Evolutionary conservation across 2,888 invertebrate genomes (phyloP), one percentile per base, ranked within the genome.

Genomic region (Apodemia mormo): DNA sequence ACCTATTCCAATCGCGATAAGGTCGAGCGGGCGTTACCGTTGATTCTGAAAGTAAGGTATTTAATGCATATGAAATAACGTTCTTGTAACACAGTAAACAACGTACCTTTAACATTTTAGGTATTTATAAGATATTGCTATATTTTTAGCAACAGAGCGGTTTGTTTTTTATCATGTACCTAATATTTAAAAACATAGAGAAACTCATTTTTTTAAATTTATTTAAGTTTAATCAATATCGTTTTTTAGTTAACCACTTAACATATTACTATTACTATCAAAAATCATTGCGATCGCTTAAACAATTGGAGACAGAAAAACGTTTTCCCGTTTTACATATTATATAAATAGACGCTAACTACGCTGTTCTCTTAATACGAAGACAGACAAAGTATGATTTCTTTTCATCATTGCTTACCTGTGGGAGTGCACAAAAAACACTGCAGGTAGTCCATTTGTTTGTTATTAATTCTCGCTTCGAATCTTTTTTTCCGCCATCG

Each of bases 371-470:
- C 33, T 61, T 61, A 74, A 85, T 81, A 84, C 82, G 89, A 88
- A 92, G 88, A 93, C 90, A 91, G 88, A 86, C 88, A 84, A 52
- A 86, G 85, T 87, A 86, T 85, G 88, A 90, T 89, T 83, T 87
- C 87, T 88, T 90, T 89, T 90, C 91, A 90, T 90, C 89, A 87
- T 86, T 85, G 80, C 80, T 79, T 92, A 92, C 92, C 92, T 93
- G 92, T 89, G 86, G 86, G 86, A 85, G 85, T 83, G 79, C 85
- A 92, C 91, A 93, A 93, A 93, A 93, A 93, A 91, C 89, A 81
- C 87, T 84, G 87, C 93, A 93, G 93, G 93, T 93, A 93, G 93
- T 92, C 88, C 92, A 93, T 93, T 93, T 93, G 93, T 93, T 93
- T 93, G 92, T 93, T 93, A 93, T 93, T 92, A 93, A 93, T 92